Base-by-base conservation (phyloP, 1,140 invertebrate genomes). In the Hylaeus anthracinus region DNA sequence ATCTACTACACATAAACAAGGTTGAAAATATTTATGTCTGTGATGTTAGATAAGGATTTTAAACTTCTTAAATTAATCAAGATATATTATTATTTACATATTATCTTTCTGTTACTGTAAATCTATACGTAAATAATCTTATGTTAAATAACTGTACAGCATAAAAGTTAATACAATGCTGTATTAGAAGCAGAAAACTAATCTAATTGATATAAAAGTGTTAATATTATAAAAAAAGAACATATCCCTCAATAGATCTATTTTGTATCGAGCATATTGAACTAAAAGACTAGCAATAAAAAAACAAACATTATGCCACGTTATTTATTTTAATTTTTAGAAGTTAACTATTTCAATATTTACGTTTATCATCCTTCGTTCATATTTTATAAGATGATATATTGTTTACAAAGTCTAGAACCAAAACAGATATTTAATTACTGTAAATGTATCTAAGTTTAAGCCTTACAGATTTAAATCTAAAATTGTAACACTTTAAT, bases 321-420 rank as follows among this genome's bases (percentile, higher is more conserved):
- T 80, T 83, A 83, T 86, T 86, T 85, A 86, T 83, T 86, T 80
- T 64, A 72, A 45, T 77, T 72, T 76, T 79, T 51, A 53, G 58
- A 58, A 86, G 80, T 74, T 58, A 64, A 41, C 80, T 65, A 58
- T 71, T 77, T 69, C 9, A 56, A 39, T 82, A 76, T 58, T 67
- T 76, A 60, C 15, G 8, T 41, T 67, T 73, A 73, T 48, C 15
- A 39, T 64, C 43, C 61, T 65, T 51, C 55, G 43, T 83, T 26
- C 69, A 79, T 43, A 41, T 56, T 4, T 39, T 51, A 14, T 67
- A 48, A 48, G 45, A 56, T 67, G 8, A 45, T 76, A 45, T 76
- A 67, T 45, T 56, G 48, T 63, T 65, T 78, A 48, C 15, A n/a
- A 55, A 56, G 45, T 58, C 10, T 8, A 39, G 67, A 73, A 60